Evolutionary conservation across 2,113 vertebrate genomes (phyloP).

Genomic region (Glareola pratincola): DNA sequence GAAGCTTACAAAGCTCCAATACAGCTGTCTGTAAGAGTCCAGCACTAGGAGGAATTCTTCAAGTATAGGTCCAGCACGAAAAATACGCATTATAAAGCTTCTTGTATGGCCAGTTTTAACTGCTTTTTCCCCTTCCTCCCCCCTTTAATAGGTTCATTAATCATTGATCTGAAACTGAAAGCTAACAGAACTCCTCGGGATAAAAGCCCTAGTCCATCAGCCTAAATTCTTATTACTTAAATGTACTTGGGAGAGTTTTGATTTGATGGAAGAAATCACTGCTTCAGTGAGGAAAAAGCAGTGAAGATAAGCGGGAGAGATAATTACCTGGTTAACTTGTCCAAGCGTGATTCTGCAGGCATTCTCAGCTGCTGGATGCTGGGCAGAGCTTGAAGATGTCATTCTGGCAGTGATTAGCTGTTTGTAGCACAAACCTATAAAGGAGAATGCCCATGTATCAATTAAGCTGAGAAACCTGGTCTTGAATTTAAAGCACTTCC

Average conservation of each 20-base stretch:
- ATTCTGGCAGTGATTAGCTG: conserved; percentile 78
- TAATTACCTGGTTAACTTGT: conserved; percentile 83
- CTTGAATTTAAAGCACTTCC: neutral
- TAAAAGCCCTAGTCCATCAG: neutral
- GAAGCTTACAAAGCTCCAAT: neutral
- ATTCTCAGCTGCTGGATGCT: conserved; percentile 74
- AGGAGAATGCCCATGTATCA: neutral
- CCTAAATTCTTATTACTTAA: neutral
- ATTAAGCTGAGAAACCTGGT: neutral
- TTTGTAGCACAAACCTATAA: conserved; percentile 14
- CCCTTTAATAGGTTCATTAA: neutral
- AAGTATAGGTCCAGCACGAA: neutral
- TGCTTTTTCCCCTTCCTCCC: neutral
- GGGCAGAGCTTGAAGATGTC: conserved; percentile 78
- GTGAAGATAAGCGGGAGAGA: neutral
- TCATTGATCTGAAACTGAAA: neutral
- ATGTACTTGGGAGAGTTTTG: neutral
- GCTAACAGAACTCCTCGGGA: neutral
- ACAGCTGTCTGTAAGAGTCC: neutral
- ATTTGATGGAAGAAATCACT: neutral
- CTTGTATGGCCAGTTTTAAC: neutral
- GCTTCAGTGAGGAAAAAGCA: neutral
- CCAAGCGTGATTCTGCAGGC: conserved; percentile 79
- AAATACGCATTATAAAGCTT: rapidly evolving
- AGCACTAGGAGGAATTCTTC: neutral